Evolutionary conservation across 2,113 vertebrate species (phyloP).

Genomic region (Kryptolebias marmoratus): DNA sequence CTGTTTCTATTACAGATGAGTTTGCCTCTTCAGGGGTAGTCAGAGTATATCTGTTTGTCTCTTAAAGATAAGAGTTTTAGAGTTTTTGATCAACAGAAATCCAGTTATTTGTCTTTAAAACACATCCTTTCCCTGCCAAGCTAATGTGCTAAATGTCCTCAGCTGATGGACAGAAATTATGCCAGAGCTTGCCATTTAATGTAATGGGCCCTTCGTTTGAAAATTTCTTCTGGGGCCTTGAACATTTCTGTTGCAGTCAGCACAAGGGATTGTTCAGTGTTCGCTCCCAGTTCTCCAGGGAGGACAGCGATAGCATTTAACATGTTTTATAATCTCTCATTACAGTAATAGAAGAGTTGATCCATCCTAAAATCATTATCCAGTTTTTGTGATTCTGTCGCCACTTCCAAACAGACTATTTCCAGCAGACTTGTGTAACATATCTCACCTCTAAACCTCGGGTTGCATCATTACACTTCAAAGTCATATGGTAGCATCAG

Average conservation of each 20-base stretch:
- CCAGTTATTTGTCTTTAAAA: constrained; percentile 35
- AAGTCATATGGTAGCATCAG: constrained; percentile 48
- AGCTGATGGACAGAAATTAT: constrained; percentile 7
- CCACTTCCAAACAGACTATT: constrained; percentile 34
- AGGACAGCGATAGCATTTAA: constrained; percentile 35
- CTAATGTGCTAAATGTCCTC: constrained; percentile 3
- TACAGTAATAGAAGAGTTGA: constrained; percentile 52
- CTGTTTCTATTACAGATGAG: not conserved
- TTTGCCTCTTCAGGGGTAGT: not conserved
- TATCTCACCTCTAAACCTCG: constrained; percentile 29
- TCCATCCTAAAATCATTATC: constrained; percentile 64
- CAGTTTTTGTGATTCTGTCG: constrained; percentile 49
- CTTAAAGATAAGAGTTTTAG: not conserved
- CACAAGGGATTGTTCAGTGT: constrained; percentile 33
- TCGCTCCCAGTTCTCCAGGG: constrained; percentile 28
- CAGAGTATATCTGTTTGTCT: not conserved
- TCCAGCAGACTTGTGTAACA: constrained; percentile 29
- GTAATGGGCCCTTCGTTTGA: not conserved
- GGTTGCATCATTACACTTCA: constrained; percentile 45
- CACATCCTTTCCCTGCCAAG: constrained; percentile 12
- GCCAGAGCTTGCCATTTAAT: constrained; percentile 16
- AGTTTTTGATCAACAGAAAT: constrained; percentile 10
- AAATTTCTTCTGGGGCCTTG: constrained; percentile 2
- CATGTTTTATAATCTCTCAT: constrained; percentile 47
- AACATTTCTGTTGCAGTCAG: constrained; percentile 12